Evolutionary conservation across 2,888 invertebrate genomes (phyloP).

Genomic region (Patella pellucida): DNA sequence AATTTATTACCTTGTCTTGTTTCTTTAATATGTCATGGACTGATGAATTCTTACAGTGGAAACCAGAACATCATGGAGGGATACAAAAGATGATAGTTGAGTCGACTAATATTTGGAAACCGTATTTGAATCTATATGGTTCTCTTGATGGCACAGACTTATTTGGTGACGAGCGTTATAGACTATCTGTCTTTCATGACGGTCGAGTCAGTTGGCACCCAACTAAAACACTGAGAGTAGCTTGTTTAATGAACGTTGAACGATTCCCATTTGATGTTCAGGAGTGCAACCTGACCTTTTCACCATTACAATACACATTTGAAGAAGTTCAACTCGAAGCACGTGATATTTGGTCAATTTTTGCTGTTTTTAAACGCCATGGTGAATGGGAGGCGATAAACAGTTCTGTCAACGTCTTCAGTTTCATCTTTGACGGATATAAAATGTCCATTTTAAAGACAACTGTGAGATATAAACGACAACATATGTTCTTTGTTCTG

Average conservation of each 20-base stretch:
- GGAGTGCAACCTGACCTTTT: background rate
- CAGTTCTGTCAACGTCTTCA: background rate
- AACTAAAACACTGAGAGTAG: background rate
- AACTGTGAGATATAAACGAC: background rate
- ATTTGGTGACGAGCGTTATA: background rate
- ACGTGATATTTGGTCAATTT: background rate
- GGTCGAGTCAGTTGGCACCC: background rate
- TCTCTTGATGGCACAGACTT: background rate
- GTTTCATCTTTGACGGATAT: background rate
- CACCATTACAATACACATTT: background rate
- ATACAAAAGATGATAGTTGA: background rate
- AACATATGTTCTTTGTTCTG: background rate
- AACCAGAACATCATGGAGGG: background rate
- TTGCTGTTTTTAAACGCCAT: background rate
- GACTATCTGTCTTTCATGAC: background rate
- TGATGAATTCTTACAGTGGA: background rate
- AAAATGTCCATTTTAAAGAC: background rate
- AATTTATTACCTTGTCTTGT: background rate
- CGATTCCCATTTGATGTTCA: background rate
- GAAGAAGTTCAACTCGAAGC: background rate
- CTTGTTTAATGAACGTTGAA: background rate
- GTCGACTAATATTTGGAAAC: background rate
- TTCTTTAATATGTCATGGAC: background rate
- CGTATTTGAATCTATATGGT: background rate
- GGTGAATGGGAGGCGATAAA: background rate